phyloP scores from a whole-genome alignment of 2,113 vertebrate genomes.

The Lynx canadensis region DNA sequence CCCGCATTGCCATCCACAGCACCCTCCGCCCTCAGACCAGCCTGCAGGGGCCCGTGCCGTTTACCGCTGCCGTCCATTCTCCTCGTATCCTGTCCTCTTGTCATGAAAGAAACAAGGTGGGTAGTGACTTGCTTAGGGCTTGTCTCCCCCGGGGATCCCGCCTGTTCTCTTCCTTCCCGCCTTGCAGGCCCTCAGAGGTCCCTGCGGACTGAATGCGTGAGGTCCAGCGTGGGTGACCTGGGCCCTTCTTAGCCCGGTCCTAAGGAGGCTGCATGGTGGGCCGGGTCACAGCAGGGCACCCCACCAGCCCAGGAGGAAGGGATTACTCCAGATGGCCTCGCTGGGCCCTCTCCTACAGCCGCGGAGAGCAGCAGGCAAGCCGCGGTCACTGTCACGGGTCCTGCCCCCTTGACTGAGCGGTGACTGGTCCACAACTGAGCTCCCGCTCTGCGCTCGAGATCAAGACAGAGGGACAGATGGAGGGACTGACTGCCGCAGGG shows the following conservation, averaged over 20 bases:
- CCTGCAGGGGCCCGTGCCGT: fast-evolving
- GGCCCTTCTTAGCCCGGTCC: background rate
- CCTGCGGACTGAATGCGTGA: fast-evolving
- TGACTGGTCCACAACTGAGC: fast-evolving
- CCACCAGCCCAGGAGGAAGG: background rate
- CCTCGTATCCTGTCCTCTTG: background rate
- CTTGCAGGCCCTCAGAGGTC: background rate
- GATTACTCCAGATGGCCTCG: fast-evolving
- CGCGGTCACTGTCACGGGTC: fast-evolving
- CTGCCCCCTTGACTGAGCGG: background rate
- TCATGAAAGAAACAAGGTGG: background rate
- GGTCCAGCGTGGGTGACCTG: fast-evolving
- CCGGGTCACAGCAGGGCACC: fast-evolving
- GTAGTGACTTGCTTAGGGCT: background rate
- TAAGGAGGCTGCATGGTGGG: background rate
- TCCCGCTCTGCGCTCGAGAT: fast-evolving
- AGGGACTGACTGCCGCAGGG: background rate
- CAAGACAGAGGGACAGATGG: background rate
- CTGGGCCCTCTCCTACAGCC: background rate
- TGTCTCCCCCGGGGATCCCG: background rate
- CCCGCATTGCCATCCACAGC: fast-evolving
- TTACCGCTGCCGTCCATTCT: fast-evolving
- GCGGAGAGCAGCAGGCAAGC: background rate
- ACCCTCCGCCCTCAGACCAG: background rate
- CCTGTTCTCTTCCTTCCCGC: background rate